These are phyloP conservation scores for Chrysotoxum bicinctum DNA, from an alignment of 2,888 invertebrate species.

Conservation along the genomic window DNA sequence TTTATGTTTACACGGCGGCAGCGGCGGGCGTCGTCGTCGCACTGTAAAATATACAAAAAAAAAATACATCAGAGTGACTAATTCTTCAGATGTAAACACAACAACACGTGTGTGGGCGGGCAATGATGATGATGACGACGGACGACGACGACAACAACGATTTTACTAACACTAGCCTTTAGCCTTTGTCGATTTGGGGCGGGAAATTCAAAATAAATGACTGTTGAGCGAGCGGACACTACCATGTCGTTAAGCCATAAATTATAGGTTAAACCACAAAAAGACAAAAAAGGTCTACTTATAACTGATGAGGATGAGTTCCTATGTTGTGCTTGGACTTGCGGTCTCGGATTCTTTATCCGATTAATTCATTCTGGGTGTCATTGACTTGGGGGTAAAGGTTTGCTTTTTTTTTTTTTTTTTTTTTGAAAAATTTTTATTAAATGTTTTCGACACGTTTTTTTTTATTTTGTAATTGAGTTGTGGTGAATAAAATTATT, in stretches of 20 bases:
- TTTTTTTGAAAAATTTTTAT: background rate
- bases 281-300: conserved; percentile 2
- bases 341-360: background rate
- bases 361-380: conserved; percentile 55
- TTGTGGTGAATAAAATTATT: conserved; percentile 52
- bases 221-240: conserved; percentile 7
- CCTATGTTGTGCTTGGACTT: background rate
- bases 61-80: conserved; percentile 51
- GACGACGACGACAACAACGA: background rate
- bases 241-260: conserved; percentile 56
- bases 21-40: background rate
- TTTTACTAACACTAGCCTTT: background rate
- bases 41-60: background rate
- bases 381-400: conserved; percentile 54
- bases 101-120: conserved; percentile 65
- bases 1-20: conserved; percentile 44
- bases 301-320: conserved; percentile 12
- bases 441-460: conserved; percentile 50
- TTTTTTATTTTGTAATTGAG: conserved; percentile 44
- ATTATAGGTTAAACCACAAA: conserved; percentile 48
- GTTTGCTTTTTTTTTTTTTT: background rate
- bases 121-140: conserved; percentile 13
- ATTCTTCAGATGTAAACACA: conserved; percentile 54
- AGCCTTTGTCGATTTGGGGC: conserved; percentile 1
- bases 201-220: conserved; percentile 17